These are phyloP conservation scores for Athene noctua DNA, from an alignment of 2,113 vertebrate species.

Conservation along the genomic window DNA sequence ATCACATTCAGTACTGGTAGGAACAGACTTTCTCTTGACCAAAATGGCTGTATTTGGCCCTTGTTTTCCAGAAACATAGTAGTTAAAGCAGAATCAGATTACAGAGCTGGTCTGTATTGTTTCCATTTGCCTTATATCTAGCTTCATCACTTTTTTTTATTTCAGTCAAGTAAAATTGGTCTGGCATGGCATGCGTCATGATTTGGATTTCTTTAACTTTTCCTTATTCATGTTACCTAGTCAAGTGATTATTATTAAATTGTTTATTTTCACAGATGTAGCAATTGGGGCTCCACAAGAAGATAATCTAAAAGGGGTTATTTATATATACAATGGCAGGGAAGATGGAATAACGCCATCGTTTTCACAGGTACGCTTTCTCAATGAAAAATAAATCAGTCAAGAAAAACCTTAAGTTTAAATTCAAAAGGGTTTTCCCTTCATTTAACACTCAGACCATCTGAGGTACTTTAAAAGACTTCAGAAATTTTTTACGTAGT, in stretches of 20 bases:
- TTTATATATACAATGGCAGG: constrained; percentile 91
- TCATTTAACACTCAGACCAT: background rate
- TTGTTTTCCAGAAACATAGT: background rate
- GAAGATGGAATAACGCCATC: constrained; percentile 73
- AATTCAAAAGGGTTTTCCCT: background rate
- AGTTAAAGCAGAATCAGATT: background rate
- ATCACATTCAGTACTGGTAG: background rate
- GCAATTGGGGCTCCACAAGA: constrained; percentile 88
- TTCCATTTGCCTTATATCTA: background rate
- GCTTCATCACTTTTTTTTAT: background rate
- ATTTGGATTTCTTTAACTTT: background rate
- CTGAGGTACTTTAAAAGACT: background rate
- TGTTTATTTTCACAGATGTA: constrained; percentile 74
- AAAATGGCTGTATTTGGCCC: background rate
- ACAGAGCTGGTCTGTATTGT: background rate
- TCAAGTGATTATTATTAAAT: background rate
- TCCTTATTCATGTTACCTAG: background rate
- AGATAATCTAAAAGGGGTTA: constrained; percentile 76
- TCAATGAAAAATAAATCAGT: background rate
- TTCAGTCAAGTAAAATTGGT: background rate
- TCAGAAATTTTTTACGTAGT: background rate
- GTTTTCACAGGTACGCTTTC: constrained; percentile 79
- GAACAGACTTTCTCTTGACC: background rate
- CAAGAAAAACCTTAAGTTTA: background rate
- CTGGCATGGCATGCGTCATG: background rate